phyloP scores from a whole-genome alignment of 2,113 vertebrate genomes.

The Setophaga kirtlandii region DNA sequence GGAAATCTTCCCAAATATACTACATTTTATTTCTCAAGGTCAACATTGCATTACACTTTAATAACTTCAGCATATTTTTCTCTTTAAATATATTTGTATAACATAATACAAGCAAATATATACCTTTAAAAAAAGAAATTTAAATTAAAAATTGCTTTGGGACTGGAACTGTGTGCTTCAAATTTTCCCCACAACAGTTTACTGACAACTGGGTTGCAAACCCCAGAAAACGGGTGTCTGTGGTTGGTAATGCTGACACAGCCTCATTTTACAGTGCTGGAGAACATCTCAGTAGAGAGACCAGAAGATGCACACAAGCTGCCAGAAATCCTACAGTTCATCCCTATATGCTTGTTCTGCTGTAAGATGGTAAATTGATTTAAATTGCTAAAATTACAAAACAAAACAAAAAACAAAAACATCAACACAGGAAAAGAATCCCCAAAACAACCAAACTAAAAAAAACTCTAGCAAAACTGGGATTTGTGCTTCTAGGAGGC shows the following conservation, averaged over 20 bases:
- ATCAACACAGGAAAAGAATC: background rate
- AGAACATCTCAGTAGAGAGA: background rate
- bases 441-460: background rate
- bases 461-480: background rate
- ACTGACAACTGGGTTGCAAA: background rate
- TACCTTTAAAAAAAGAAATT: background rate
- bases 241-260: background rate
- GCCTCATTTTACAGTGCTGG: background rate
- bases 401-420: background rate
- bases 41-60: background rate
- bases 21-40: slow-evolving; percentile 16
- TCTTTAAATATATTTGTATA: slow-evolving; percentile 25
- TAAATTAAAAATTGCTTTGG: background rate
- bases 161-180: background rate
- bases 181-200: background rate
- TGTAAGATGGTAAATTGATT: background rate
- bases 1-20: background rate
- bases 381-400: background rate
- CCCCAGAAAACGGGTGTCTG: background rate
- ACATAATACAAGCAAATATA: background rate
- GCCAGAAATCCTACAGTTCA: background rate
- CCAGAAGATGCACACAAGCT: background rate
- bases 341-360: background rate
- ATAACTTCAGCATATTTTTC: background rate
- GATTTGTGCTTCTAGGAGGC: slow-evolving; percentile 37